phyloP scores from a whole-genome alignment of 2,113 vertebrate species.

The Misgurnus mizolepis region DNA sequence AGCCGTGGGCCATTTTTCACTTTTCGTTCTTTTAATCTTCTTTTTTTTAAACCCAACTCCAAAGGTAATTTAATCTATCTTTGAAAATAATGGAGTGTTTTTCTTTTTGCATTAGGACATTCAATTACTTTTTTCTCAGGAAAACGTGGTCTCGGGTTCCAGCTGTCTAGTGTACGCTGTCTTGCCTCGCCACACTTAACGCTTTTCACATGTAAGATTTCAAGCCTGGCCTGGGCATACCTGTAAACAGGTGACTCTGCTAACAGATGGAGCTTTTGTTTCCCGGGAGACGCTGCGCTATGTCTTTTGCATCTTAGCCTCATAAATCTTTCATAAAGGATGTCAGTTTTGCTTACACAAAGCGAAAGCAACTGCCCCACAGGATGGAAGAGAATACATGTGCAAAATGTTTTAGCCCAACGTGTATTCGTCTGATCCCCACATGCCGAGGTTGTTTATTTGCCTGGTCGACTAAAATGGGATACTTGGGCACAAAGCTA shows the following conservation, averaged over 20 bases:
- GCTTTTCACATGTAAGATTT: constrained; percentile 30
- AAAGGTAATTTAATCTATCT: constrained; percentile 32
- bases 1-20: constrained; percentile 58
- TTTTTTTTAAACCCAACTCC: constrained; percentile 3
- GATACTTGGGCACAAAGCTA: not conserved
- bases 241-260: constrained; percentile 74
- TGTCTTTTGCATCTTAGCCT: constrained; percentile 79
- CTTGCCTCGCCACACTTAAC: constrained; percentile 17
- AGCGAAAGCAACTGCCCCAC: constrained; percentile 70
- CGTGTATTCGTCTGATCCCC: constrained; percentile 47
- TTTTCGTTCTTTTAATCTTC: constrained; percentile 46
- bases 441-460: constrained; percentile 46
- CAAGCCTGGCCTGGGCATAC: constrained; percentile 64
- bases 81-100: constrained; percentile 25
- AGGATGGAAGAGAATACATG: constrained; percentile 68
- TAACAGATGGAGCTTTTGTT: constrained; percentile 75
- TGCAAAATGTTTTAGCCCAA: constrained; percentile 70
- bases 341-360: constrained; percentile 83
- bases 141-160: not conserved
- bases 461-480: constrained; percentile 45
- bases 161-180: constrained; percentile 7
- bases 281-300: constrained; percentile 72
- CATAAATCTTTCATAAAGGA: constrained; percentile 84
- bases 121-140: constrained; percentile 24
- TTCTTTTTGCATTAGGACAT: constrained; percentile 34